A percentile compares a stretch with the other conserved stretches of the same genome.
Conservation (phyloP, 2,888 invertebrate species). For the Ochropleura leucogaster region DNA sequence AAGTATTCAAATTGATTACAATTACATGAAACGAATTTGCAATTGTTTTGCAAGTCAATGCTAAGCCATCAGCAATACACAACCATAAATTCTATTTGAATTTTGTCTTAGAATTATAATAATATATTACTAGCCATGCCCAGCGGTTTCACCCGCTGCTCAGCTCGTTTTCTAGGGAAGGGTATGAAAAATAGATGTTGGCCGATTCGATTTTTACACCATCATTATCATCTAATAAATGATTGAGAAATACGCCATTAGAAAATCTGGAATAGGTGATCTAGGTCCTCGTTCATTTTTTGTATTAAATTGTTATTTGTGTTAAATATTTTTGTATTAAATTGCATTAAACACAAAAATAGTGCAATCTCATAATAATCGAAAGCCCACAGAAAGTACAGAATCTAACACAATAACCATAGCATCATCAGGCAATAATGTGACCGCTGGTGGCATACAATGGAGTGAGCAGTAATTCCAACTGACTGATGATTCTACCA, state of each 20-base stretch:
- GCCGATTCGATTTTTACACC: no score
- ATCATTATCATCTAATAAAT: neutral
- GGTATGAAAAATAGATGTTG: no score
- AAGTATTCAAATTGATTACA: slow-evolving; percentile 11
- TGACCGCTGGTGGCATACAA: neutral
- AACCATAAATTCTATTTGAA: slow-evolving; percentile 11
- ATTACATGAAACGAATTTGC: slow-evolving; percentile 4
- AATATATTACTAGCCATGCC: neutral
- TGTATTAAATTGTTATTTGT: no score
- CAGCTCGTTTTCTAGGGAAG: no score
- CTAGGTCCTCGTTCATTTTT: neutral
- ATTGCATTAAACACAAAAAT: neutral
- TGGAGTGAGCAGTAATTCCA: neutral
- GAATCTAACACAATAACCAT: neutral
- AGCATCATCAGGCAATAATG: neutral
- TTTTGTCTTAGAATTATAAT: slow-evolving; percentile 3
- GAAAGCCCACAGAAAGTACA: neutral
- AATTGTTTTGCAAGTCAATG: slow-evolving; percentile 16
- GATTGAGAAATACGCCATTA: neutral
- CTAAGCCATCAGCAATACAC: neutral
- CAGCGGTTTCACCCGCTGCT: no score
- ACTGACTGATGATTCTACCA: neutral
- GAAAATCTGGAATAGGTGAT: neutral
- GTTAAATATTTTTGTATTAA: neutral
- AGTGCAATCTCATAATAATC: neutral